Conservation (phyloP, 2,113 vertebrate genomes). For the Andinoacara biseriatus region DNA sequence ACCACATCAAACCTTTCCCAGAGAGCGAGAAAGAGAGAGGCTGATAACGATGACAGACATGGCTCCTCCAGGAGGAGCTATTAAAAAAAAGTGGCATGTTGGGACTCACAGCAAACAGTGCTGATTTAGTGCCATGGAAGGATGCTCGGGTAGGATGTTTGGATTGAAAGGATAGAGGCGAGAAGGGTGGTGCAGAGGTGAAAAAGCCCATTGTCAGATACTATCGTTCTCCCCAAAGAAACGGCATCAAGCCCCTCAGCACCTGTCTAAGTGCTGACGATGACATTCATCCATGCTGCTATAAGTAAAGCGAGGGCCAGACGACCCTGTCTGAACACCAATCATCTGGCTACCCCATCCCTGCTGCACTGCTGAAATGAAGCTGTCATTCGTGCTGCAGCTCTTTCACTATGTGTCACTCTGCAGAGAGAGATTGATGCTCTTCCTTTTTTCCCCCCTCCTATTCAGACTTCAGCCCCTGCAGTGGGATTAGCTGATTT, state of each 20-base stretch:
- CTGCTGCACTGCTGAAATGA: constrained; percentile 53
- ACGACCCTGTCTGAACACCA: constrained; percentile 61
- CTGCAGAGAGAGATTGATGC: constrained; percentile 57
- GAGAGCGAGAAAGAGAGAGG: neutral
- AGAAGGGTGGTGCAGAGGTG: constrained; percentile 26
- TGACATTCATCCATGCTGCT: constrained; percentile 62
- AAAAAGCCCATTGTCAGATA: constrained; percentile 76
- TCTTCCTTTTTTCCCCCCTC: constrained; percentile 17
- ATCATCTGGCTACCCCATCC: constrained; percentile 60
- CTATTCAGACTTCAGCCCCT: constrained; percentile 39
- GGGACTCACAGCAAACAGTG: constrained; percentile 28
- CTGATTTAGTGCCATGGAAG: constrained; percentile 32
- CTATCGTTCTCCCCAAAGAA: constrained; percentile 62
- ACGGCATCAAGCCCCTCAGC: constrained; percentile 54
- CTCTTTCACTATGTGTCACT: constrained; percentile 58
- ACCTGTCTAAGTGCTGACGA: constrained; percentile 50
- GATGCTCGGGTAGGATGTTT: neutral
- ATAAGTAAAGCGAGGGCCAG: constrained; percentile 54
- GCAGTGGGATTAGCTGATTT: constrained; percentile 57
- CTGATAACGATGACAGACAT: constrained; percentile 44
- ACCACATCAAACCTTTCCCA: constrained; percentile 1
- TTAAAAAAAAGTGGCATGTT: constrained; percentile 17
- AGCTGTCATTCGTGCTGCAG: constrained; percentile 63
- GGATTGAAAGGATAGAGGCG: neutral
- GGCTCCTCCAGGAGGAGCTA: constrained; percentile 16